phyloP scores from a whole-genome alignment of 2,113 vertebrate species.

The Aviceda subcristata region DNA sequence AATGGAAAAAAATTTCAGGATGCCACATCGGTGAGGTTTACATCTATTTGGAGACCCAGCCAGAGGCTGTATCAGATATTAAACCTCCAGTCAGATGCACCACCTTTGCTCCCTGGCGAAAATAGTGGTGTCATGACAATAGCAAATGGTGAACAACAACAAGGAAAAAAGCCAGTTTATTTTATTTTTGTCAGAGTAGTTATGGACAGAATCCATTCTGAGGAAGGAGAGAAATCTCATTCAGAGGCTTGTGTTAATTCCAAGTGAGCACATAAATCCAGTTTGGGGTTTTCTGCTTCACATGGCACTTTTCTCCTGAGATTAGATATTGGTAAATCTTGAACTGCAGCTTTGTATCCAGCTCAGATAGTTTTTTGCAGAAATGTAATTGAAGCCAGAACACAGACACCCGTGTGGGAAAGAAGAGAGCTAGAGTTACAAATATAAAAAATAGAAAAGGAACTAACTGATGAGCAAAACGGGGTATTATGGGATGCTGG shows the following conservation, averaged over 20 bases:
- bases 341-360: background rate
- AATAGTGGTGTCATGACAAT: conserved; percentile 1
- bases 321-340: conserved; percentile 34
- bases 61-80: conserved; percentile 35
- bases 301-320: background rate
- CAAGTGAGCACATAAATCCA: conserved; percentile 25
- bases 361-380: conserved; percentile 18
- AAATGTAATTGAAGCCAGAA: conserved; percentile 20
- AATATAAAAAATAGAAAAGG: conserved; percentile 4
- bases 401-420: background rate
- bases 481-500: background rate
- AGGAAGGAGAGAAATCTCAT: conserved; percentile 32
- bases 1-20: background rate
- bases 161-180: background rate
- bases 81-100: background rate
- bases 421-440: background rate
- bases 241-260: conserved; percentile 31
- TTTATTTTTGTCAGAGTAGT: background rate
- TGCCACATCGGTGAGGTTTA: background rate
- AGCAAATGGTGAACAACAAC: background rate
- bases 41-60: background rate
- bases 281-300: conserved; percentile 24
- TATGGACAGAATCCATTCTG: background rate
- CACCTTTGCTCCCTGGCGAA: background rate
- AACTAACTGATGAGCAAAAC: background rate